Evolutionary conservation across 1,140 invertebrate species (phyloP).

Genomic region (Trichogramma pretiosum): DNA sequence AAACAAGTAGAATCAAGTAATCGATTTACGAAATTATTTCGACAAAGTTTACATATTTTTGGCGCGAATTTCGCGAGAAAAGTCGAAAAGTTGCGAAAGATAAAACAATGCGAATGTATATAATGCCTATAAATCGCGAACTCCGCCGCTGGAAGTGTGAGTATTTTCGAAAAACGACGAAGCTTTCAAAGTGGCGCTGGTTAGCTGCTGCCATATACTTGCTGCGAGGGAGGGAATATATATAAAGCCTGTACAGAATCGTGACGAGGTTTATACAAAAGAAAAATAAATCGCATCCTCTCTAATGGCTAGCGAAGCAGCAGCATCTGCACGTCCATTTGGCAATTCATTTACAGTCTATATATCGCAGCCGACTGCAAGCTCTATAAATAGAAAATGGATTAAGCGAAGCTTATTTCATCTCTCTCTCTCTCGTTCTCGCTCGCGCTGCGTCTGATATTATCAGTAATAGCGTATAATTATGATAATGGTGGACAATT

Average conservation of each 20-base stretch:
- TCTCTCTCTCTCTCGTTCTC: conserved; percentile 27
- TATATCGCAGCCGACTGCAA: conserved; percentile 33
- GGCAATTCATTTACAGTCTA: conserved; percentile 3
- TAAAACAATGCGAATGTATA: neutral
- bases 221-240: too few species aligned
- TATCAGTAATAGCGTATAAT: conserved; percentile 46
- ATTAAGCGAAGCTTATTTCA: conserved; percentile 42
- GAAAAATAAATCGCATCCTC: neutral
- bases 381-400: conserved; percentile 42
- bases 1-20: too few species aligned
- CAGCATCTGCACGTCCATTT: neutral
- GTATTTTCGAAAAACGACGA: conserved; percentile 46
- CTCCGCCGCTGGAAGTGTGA: conserved; percentile 44
- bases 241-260: neutral
- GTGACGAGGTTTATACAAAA: neutral
- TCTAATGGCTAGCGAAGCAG: neutral
- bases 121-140: conserved; percentile 11
- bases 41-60: too few species aligned
- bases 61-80: too few species aligned
- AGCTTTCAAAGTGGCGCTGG: conserved; percentile 39
- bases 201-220: too few species aligned
- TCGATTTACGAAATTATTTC: too few species aligned
- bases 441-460: conserved; percentile 40
- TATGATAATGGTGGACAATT: conserved; percentile 45
- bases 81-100: neutral